phyloP scores from a whole-genome alignment of 1,140 invertebrate genomes.

The Cecropterus lyciades region DNA sequence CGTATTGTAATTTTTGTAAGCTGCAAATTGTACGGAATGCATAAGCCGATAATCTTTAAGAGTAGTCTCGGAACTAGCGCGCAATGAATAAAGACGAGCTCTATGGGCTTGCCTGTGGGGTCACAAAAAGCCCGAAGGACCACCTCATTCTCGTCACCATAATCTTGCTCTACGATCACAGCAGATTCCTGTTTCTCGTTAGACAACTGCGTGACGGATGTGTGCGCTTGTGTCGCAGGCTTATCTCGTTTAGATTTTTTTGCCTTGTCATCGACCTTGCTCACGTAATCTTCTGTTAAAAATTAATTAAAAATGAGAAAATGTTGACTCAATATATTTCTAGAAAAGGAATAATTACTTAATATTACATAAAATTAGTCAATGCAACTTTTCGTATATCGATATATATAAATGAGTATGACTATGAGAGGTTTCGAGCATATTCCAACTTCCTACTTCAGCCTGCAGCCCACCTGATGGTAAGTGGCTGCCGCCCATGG shows the following conservation, averaged over 20 bases:
- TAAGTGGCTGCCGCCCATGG: too few species aligned
- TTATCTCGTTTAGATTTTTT: conserved; percentile 33
- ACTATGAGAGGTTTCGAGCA: too few species aligned
- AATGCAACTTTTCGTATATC: too few species aligned
- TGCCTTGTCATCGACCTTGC: conserved; percentile 29
- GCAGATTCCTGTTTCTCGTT: neutral
- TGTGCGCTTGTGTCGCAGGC: conserved; percentile 11
- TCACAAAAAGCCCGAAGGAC: conserved; percentile 20
- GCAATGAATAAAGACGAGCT: conserved; percentile 35
- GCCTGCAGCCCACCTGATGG: too few species aligned
- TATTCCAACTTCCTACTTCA: too few species aligned
- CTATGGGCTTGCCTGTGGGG: conserved; percentile 26
- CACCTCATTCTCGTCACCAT: conserved; percentile 7
- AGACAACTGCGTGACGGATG: neutral
- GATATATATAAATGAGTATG: too few species aligned
- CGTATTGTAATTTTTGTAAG: conserved; percentile 36
- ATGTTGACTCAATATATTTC: too few species aligned
- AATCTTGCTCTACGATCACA: neutral
- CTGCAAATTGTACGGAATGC: conserved; percentile 40
- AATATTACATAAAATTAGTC: too few species aligned
- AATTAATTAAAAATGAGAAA: neutral
- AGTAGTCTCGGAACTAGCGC: conserved; percentile 38
- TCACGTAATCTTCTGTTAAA: conserved; percentile 42
- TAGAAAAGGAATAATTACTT: too few species aligned
- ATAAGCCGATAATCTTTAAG: conserved; percentile 41